These are phyloP conservation scores for Campoletis raptor DNA, from an alignment of 2,888 invertebrate species.

Conservation along the genomic window DNA sequence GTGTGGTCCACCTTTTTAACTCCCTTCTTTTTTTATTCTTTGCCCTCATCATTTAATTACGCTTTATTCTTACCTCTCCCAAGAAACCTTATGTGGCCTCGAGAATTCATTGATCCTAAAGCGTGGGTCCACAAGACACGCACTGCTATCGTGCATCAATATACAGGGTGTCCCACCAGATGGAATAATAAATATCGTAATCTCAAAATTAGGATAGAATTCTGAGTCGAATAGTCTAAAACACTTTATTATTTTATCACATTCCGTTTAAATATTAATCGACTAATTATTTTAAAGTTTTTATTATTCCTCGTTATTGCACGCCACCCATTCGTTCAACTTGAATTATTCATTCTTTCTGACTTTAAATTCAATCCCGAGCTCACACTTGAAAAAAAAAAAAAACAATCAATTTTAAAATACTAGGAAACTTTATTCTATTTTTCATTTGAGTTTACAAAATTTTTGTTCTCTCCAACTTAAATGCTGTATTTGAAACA, in stretches of 20 bases:
- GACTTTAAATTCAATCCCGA: not conserved
- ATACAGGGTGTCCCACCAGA: not conserved
- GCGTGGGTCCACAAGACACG: conserved; percentile 49
- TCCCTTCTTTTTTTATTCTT: not conserved
- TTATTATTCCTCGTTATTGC: not conserved
- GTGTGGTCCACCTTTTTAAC: conserved; percentile 13
- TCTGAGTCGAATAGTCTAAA: not conserved
- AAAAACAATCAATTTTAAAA: no score
- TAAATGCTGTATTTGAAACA: no score
- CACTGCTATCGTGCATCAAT: conserved; percentile 1
- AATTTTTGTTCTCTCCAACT: no score
- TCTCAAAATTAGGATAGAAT: not conserved
- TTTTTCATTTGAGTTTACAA: no score
- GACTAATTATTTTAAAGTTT: not conserved
- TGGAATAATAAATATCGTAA: not conserved
- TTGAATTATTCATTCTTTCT: not conserved
- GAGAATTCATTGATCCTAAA: conserved; percentile 67
- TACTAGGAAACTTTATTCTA: no score
- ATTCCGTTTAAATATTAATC: not conserved
- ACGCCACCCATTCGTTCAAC: not conserved
- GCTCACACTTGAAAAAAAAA: no score
- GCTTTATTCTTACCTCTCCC: conserved; percentile 24
- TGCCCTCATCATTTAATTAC: conserved; percentile 7
- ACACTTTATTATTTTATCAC: not conserved
- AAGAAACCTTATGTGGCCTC: conserved; percentile 49